Conservation (phyloP, 2,888 invertebrate species). For the Aelia acuminata region DNA sequence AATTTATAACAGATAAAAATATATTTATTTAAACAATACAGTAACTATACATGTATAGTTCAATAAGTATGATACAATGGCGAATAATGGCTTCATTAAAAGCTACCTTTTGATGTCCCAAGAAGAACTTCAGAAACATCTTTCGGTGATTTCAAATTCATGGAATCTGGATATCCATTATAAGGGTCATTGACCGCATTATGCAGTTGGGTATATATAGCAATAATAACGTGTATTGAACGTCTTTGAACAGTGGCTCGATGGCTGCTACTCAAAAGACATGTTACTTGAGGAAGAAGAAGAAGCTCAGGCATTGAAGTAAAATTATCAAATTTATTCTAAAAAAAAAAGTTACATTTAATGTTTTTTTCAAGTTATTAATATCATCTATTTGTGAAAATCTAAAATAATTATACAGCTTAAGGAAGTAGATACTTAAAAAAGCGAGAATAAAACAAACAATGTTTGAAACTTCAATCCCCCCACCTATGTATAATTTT, state of each 20-base stretch:
- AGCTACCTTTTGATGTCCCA: constrained; percentile 2
- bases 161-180: constrained; percentile 84
- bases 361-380: background rate
- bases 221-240: constrained; percentile 87
- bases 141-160: constrained; percentile 80
- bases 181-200: constrained; percentile 82
- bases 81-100: too few relatives aligned
- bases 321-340: constrained; percentile 91
- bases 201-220: constrained; percentile 90
- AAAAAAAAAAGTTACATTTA: constrained; percentile 57
- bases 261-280: constrained; percentile 85
- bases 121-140: constrained; percentile 62
- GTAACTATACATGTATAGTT: too few relatives aligned
- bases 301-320: constrained; percentile 87
- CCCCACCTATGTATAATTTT: too few relatives aligned
- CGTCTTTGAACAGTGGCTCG: constrained; percentile 77
- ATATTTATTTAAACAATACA: too few relatives aligned
- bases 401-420: too few relatives aligned
- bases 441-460: too few relatives aligned
- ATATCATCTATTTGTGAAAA: background rate
- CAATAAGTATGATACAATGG: too few relatives aligned
- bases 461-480: too few relatives aligned
- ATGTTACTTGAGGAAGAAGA: constrained; percentile 86
- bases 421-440: too few relatives aligned
- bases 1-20: too few relatives aligned